A percentile compares a stretch with the other conserved stretches of the same genome.
Conservation (phyloP, 2,888 invertebrate genomes). For the Cephonodes hylas region DNA sequence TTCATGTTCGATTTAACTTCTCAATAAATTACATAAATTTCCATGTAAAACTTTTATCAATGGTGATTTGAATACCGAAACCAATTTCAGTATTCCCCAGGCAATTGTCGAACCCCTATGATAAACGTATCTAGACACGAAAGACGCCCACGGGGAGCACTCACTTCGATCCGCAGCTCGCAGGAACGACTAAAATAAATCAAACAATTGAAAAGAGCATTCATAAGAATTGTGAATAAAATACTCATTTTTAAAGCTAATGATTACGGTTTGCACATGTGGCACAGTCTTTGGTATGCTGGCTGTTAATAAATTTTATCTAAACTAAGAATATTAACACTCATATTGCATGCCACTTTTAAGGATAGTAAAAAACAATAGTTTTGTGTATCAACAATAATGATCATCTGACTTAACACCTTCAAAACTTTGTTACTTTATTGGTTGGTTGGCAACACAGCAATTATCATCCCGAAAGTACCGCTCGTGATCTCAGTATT, state of each 20-base stretch:
- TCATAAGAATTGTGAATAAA: too few relatives aligned
- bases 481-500: too few relatives aligned
- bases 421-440: not conserved
- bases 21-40: not conserved
- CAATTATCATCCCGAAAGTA: not conserved
- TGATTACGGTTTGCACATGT: too few relatives aligned
- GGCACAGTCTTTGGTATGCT: too few relatives aligned
- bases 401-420: not conserved
- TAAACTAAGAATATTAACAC: too few relatives aligned
- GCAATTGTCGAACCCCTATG: not conserved
- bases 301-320: too few relatives aligned
- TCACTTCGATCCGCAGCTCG: not conserved
- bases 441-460: not conserved
- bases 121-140: not conserved
- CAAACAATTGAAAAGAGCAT: not conserved
- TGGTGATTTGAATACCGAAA: not conserved
- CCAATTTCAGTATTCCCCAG: not conserved
- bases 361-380: too few relatives aligned
- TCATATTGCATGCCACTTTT: too few relatives aligned
- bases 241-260: too few relatives aligned
- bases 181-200: not conserved
- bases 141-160: not conserved
- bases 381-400: too few relatives aligned
- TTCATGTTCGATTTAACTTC: not conserved
- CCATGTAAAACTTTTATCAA: not conserved